Conservation (phyloP, 2,797 vertebrate species). For the Orientallactaga sibirica region DNA sequence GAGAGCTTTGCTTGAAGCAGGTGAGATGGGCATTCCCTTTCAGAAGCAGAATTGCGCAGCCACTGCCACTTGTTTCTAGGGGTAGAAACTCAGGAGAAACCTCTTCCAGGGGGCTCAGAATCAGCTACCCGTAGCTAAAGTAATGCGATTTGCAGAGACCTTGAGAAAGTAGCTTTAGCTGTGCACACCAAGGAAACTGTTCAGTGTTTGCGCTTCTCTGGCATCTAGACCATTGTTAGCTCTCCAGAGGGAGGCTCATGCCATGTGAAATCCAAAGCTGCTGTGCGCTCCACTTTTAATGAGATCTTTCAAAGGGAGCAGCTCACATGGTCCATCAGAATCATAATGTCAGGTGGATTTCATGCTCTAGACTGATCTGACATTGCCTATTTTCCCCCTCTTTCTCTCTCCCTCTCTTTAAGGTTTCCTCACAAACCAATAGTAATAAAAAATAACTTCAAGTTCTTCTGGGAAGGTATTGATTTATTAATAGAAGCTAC, state of each 20-base stretch:
- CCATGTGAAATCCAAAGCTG: constrained; percentile 85
- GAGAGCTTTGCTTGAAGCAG: background rate
- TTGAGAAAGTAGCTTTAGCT: constrained; percentile 83
- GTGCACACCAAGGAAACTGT: constrained; percentile 80
- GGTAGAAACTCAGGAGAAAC: constrained; percentile 48
- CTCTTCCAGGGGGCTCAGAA: background rate
- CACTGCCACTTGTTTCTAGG: constrained; percentile 3
- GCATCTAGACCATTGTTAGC: constrained; percentile 85
- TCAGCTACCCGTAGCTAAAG: constrained; percentile 76
- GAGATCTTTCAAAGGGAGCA: constrained; percentile 85
- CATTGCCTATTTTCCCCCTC: constrained; percentile 47
- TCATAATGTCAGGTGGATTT: constrained; percentile 90
- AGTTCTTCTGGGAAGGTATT: constrained; percentile 82
- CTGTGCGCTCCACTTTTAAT: constrained; percentile 86
- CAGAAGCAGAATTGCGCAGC: constrained; percentile 38
- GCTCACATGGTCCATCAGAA: constrained; percentile 84
- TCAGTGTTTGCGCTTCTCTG: constrained; percentile 75
- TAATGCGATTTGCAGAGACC: constrained; percentile 83
- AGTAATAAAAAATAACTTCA: constrained; percentile 80
- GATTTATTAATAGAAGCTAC: constrained; percentile 83
- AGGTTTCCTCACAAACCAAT: constrained; percentile 76
- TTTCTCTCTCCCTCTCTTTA: constrained; percentile 6
- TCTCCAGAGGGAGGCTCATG: constrained; percentile 85
- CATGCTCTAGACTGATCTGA: constrained; percentile 88
- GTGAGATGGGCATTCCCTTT: constrained; percentile 47